These are phyloP conservation scores for Drosophila pseudotakahashii DNA, from an alignment of 2,888 invertebrate species.

Conservation along the genomic window DNA sequence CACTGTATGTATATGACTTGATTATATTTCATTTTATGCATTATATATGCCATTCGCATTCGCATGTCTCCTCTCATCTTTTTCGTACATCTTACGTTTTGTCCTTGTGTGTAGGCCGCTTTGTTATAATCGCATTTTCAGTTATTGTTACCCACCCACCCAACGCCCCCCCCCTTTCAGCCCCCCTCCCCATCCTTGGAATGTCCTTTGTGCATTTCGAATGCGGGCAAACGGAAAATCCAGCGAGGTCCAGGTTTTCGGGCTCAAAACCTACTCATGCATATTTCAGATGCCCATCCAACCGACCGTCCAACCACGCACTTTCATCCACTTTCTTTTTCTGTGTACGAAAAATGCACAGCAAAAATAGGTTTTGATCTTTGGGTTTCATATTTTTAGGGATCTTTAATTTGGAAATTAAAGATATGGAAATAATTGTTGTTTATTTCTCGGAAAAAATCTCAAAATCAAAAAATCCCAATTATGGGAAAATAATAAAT, in stretches of 20 bases:
- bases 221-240: conserved; percentile 41
- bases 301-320: neutral
- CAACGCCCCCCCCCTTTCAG: neutral
- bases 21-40: conserved; percentile 66
- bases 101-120: conserved; percentile 35
- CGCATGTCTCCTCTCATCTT: conserved; percentile 13
- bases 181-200: conserved; percentile 9
- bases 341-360: neutral
- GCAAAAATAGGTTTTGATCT: neutral
- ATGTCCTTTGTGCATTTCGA: conserved; percentile 54
- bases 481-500: too few species aligned
- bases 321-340: neutral
- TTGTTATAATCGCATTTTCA: conserved; percentile 43
- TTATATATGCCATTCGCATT: conserved; percentile 34
- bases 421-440: too few species aligned
- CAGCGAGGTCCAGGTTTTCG: conserved; percentile 5
- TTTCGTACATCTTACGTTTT: conserved; percentile 10
- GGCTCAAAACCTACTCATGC: conserved; percentile 30
- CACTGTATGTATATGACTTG: conserved; percentile 52
- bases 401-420: too few species aligned
- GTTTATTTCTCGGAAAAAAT: too few species aligned
- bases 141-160: conserved; percentile 17
- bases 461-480: too few species aligned
- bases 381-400: too few species aligned
- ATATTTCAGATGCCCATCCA: conserved; percentile 34